Base-by-base conservation (phyloP, 2,797 vertebrate species). In the Lacerta agilis region DNA sequence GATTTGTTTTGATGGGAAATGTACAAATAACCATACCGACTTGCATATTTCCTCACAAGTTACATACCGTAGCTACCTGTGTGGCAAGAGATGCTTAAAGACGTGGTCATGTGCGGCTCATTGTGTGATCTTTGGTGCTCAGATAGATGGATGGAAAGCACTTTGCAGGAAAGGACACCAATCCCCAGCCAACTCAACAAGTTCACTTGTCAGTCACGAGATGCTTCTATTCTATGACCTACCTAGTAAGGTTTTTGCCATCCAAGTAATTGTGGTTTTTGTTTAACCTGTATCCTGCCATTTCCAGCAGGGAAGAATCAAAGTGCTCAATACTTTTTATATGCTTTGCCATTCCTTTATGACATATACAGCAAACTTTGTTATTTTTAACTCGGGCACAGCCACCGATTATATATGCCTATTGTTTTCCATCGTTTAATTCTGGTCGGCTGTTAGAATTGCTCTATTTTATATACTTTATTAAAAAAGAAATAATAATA, bases 81-180 rank as follows among this genome's bases (percentile, higher is more conserved):
- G 29, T 71, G 81, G 11, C 8, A 45, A 45, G 8, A 82, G 38
- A 17, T 41, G 58, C 10, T 81, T 81, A 25, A 38, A 82, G 67
- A 43, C 1, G 0, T 38, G 55, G 8, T 58, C 20, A 13, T 18
- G 10, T 6, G 0, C 3, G 3, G 25, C 80, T 15, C 23, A 29
- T 17, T 18, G 13, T 18, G 29, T 17, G 15, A 8, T 15, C 55
- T 79, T 8, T 29, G 67, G 17, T 15, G 64, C 25, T 67, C 27
- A 67, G 27, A 25, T 49, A 29, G 15, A 45, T 29, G 27, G 17
- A 5, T 45, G 3, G 38, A 36, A 33, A n/a, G 2, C 13, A 69
- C 36, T 41, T 67, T 41, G 41, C 15, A n/a, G 15, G 3, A 82
- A 7, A 41, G 2, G 29, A 8, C 13, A 2, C 9, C 18, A 29